phyloP scores from a whole-genome alignment of 2,888 invertebrate genomes.

The Drosophila longiperda region DNA sequence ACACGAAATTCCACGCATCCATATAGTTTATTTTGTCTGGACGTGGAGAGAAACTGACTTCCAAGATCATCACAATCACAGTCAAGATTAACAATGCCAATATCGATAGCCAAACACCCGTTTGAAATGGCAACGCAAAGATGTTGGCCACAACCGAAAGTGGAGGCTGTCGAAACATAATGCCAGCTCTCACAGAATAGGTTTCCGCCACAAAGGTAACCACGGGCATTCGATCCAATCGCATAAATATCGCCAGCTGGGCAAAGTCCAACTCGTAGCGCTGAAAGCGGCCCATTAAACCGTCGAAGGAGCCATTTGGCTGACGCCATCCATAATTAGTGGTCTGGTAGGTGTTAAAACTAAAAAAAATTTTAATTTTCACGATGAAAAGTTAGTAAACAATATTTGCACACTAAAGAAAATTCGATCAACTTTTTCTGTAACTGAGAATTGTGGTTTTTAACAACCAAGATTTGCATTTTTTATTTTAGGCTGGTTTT shows the following conservation, averaged over 20 bases:
- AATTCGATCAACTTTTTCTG: neutral
- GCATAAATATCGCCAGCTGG: constrained; percentile 86
- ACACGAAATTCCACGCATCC: constrained; percentile 86
- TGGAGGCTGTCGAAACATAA: constrained; percentile 88
- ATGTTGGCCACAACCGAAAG: constrained; percentile 88
- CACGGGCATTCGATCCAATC: constrained; percentile 86
- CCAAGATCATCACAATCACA: constrained; percentile 69
- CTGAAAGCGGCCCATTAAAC: constrained; percentile 87
- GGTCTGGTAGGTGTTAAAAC: constrained; percentile 83
- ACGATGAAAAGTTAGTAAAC: neutral
- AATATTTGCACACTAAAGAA: neutral
- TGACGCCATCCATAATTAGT: constrained; percentile 86
- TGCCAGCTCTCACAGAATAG: constrained; percentile 86
- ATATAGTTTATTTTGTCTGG: constrained; percentile 73
- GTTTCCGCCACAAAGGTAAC: constrained; percentile 87
- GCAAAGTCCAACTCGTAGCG: constrained; percentile 86
- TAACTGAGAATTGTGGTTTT: neutral
- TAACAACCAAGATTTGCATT: neutral
- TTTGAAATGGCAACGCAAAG: constrained; percentile 87
- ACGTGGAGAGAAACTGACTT: constrained; percentile 75
- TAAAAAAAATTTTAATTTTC: constrained; percentile 48
- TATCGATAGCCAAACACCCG: constrained; percentile 86
- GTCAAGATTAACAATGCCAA: constrained; percentile 79
- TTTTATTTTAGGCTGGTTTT: neutral
- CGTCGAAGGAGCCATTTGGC: constrained; percentile 87